Conservation (phyloP, 1,140 invertebrate genomes). For the Sarcophaga peregrina region DNA sequence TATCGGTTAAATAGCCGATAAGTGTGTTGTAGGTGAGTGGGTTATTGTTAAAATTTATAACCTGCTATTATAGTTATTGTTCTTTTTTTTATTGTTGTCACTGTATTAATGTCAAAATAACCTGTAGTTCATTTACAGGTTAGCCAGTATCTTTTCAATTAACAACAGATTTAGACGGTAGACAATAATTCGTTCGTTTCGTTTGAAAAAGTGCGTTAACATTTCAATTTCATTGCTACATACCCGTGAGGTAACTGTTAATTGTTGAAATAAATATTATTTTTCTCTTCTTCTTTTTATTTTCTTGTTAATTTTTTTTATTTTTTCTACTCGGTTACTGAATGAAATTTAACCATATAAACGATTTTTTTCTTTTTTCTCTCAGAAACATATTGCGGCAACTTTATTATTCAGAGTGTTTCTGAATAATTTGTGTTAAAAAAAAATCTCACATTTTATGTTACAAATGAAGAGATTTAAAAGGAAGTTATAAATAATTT, state of each 20-base stretch:
- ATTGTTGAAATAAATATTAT: conserved; percentile 7
- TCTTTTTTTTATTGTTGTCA: no score
- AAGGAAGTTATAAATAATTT: not conserved
- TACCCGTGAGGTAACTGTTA: not conserved
- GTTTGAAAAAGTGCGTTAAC: not conserved
- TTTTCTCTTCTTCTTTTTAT: not conserved
- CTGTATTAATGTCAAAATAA: no score
- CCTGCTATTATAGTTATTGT: not conserved
- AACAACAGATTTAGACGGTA: not conserved
- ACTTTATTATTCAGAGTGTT: no score
- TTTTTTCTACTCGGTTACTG: no score
- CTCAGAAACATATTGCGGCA: no score
- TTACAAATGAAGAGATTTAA: not conserved
- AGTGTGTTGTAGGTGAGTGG: not conserved
- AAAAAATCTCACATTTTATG: not conserved
- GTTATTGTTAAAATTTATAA: not conserved
- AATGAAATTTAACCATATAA: no score
- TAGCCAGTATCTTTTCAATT: not conserved
- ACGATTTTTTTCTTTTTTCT: no score
- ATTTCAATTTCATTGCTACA: not conserved
- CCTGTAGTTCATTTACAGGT: not conserved
- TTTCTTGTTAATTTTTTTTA: no score
- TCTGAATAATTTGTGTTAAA: no score
- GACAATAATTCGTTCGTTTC: not conserved
- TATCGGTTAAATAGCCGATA: not conserved